phyloP scores from a whole-genome alignment of 2,888 invertebrate species.

The Syrphus vitripennis region DNA sequence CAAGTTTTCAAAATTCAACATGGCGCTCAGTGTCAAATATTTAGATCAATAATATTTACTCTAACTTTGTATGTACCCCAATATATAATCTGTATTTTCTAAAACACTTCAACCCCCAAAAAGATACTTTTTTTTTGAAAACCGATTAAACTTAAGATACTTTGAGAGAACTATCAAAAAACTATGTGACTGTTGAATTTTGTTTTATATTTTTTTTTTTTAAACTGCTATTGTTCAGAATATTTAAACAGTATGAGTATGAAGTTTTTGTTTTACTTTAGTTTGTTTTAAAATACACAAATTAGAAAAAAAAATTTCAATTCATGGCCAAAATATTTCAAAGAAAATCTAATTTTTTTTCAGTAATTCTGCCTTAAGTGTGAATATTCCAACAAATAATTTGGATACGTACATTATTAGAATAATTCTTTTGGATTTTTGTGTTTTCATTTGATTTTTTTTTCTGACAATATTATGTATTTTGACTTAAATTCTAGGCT shows the following conservation, averaged over 20 bases:
- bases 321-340: conserved; percentile 1
- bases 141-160: conserved; percentile 3
- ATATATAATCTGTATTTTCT: not conserved
- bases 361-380: not conserved
- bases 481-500: conserved; percentile 59
- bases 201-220: not conserved
- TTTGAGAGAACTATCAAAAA: conserved; percentile 41
- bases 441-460: not conserved
- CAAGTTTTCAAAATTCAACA: too few relatives aligned
- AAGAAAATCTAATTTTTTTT: not conserved
- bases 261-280: not conserved
- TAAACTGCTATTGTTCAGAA: conserved; percentile 23
- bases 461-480: conserved; percentile 56
- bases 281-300: conserved; percentile 5
- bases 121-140: not conserved
- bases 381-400: conserved; percentile 12
- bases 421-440: conserved; percentile 2
- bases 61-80: too few relatives aligned
- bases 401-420: conserved; percentile 2
- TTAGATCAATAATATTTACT: too few relatives aligned
- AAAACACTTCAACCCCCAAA: not conserved
- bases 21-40: too few relatives aligned
- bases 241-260: conserved; percentile 32
- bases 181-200: conserved; percentile 22
- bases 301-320: not conserved